Base-by-base conservation (phyloP, 2,888 invertebrate genomes). In the Entomobrya multifasciata region DNA sequence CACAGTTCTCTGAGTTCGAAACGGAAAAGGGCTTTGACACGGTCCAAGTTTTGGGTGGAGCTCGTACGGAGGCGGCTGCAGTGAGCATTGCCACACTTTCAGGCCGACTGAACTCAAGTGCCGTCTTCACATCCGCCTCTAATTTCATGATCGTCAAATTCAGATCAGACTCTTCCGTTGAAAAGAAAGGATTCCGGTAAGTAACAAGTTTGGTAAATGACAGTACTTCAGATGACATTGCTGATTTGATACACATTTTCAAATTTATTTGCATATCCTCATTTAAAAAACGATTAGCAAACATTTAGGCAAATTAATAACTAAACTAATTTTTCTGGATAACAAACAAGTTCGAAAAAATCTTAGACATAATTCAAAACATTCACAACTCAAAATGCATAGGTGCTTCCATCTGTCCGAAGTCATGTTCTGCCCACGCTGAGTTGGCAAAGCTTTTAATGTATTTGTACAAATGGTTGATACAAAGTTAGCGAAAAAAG, bases 121-220 rank as follows among this genome's bases (percentile, higher is more conserved):
- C 95, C 90, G 95, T 96, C 20, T 97, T 96, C 92, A 97, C 97
- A 30, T 98, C 98, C 4, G 98, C 98, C 57, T 98, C 98, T 74
- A 99, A 99, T 93, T 98, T 99, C 92, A 98, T 99, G 97, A 97
- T 98, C 89, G 95, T 99, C 88, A 98, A 98, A 93, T 99, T 99
- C 93, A 96, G 97, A 92, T 96, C 98, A 1, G 99, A 99, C 92
- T 96, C 97, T 57, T 96, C 97, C 13, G 97, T 97, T 27, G 98
- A 98, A 93, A 95, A 96, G 87, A 96, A 97, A 93, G 99, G 99
- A 90, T 99, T 99, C 93, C 95, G 95, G 93, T 93, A 92, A 91
- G 90, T 52, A 17, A n/a, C 30, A 15, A 55, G 41, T 44, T 30
- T n/a, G 30, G 5, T 44, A 44, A n/a, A 44, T 67, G 67, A 44